Conservation (phyloP, 2,888 invertebrate species). For the Platerodrilus igneus region DNA sequence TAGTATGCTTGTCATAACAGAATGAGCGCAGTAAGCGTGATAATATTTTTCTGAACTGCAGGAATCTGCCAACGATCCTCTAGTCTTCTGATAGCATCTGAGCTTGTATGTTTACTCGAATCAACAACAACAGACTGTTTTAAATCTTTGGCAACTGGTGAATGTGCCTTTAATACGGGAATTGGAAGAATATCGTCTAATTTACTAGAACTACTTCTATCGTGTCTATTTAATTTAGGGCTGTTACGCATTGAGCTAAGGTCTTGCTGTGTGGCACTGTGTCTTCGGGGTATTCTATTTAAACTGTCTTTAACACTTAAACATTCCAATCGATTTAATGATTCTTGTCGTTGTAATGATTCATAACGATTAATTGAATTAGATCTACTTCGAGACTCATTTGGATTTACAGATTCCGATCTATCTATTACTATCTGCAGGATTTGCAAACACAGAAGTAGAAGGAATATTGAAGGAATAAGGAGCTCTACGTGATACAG, state of each 20-base stretch:
- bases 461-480: constrained; percentile 51
- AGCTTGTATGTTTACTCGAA: constrained; percentile 37
- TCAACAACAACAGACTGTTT: constrained; percentile 45
- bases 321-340: constrained; percentile 53
- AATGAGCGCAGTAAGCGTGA: too few species aligned
- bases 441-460: constrained; percentile 41
- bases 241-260: constrained; percentile 51
- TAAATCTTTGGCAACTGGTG: constrained; percentile 46
- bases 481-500: constrained; percentile 40
- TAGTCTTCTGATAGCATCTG: constrained; percentile 42
- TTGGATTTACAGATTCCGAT: constrained; percentile 21
- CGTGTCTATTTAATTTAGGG: constrained; percentile 50
- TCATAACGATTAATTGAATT: constrained; percentile 44
- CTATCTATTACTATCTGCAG: constrained; percentile 34
- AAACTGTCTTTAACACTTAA: constrained; percentile 52
- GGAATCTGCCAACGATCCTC: constrained; percentile 58
- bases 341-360: constrained; percentile 50
- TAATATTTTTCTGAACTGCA: constrained; percentile 59
- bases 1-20: too few species aligned
- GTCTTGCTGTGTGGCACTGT: constrained; percentile 56
- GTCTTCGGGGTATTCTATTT: constrained; percentile 49
- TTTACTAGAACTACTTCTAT: constrained; percentile 54
- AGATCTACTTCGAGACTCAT: constrained; percentile 19
- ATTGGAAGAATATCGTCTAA: constrained; percentile 55
- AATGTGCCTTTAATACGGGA: constrained; percentile 56